Evolutionary conservation across 2,797 vertebrate genomes (phyloP).

Genomic region (Alectoris magna): DNA sequence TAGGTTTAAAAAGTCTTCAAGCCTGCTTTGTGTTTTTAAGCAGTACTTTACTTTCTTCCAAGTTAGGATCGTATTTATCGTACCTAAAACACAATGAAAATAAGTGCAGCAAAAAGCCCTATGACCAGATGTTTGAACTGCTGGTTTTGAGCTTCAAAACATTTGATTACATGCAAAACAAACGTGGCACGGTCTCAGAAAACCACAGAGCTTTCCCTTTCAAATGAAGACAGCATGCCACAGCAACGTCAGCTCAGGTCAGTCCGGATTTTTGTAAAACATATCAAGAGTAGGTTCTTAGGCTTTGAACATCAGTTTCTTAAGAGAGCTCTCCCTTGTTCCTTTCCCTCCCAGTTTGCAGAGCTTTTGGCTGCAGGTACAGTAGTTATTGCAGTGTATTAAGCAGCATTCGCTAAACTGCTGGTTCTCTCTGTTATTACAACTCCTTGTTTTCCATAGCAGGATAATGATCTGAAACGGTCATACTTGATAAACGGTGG

Average conservation of each 20-base stretch:
- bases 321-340: conserved; percentile 4
- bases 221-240: conserved; percentile 15
- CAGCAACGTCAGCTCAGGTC: background rate
- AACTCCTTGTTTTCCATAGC: background rate
- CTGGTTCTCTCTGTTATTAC: background rate
- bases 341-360: background rate
- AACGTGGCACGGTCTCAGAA: conserved; percentile 21
- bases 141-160: conserved; percentile 50
- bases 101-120: conserved; percentile 15
- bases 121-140: conserved; percentile 44
- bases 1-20: conserved; percentile 18
- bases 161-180: conserved; percentile 40
- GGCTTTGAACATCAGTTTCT: background rate
- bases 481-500: background rate
- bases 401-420: background rate
- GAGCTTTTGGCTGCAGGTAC: background rate
- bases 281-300: background rate
- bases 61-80: background rate
- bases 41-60: conserved; percentile 18
- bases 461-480: background rate
- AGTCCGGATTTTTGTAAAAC: conserved; percentile 9
- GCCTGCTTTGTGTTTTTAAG: conserved; percentile 21
- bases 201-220: background rate
- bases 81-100: conserved; percentile 31
- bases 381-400: background rate